phyloP scores from a whole-genome alignment of 92 coral and sea anemone genomes.

The Epizoanthus illoricatus region DNA sequence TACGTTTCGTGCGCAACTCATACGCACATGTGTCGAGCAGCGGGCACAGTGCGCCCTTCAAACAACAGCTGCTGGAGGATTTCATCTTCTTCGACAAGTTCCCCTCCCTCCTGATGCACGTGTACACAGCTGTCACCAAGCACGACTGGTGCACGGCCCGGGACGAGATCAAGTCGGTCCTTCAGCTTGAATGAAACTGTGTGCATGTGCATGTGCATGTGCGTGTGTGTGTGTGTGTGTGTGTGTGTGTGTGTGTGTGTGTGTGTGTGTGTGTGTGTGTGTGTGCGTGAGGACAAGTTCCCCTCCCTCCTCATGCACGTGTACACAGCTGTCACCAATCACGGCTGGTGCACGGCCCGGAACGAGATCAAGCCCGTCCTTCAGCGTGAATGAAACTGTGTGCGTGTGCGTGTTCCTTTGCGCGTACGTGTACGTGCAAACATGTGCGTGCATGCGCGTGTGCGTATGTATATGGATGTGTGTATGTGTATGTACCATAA shows the following conservation, averaged over 20 bases:
- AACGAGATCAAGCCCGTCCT: slow-evolving; percentile 25
- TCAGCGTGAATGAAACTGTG: background rate
- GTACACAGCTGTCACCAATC: background rate
- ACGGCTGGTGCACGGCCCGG: slow-evolving; percentile 40
- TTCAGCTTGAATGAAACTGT: slow-evolving; percentile 2
- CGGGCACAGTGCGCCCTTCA: slow-evolving; percentile 25
- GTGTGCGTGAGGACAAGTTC: background rate
- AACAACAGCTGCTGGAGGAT: slow-evolving; percentile 31
- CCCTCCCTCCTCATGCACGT: slow-evolving; percentile 15
- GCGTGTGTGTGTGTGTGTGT: too few relatives aligned
- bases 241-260: too few relatives aligned
- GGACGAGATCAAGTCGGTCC: slow-evolving; percentile 25
- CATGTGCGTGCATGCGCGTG: too few relatives aligned
- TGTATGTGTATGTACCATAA: too few relatives aligned
- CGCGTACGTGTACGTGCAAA: too few relatives aligned
- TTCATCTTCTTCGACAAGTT: slow-evolving; percentile 29
- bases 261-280: too few relatives aligned
- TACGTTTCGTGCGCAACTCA: slow-evolving; percentile 29
- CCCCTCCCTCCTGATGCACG: slow-evolving; percentile 38
- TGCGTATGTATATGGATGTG: too few relatives aligned
- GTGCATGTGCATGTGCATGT: too few relatives aligned
- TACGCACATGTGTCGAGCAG: slow-evolving; percentile 29
- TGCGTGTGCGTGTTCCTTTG: too few relatives aligned
- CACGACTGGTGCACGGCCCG: slow-evolving; percentile 40
- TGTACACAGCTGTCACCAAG: slow-evolving; percentile 36